Base-by-base conservation (phyloP, 1,140 invertebrate genomes). In the Cotesia typhae region DNA sequence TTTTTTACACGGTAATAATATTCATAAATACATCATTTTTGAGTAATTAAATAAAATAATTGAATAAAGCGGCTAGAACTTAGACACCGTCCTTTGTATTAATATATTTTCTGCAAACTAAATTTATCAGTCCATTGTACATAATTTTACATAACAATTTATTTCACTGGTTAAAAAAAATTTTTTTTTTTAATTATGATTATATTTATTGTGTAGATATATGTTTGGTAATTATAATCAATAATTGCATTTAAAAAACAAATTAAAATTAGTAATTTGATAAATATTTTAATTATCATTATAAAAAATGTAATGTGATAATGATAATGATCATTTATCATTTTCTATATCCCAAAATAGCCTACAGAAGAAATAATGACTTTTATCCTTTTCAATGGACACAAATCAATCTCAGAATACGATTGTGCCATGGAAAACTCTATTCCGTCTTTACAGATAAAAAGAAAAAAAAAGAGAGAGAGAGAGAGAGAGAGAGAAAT, bases 361-460 rank as follows among this genome's bases (percentile, higher is more conserved):
- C 60, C 60, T 10, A 37, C 35, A 12, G 60, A 63, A 38, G n/a
- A n/a, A 63, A 63, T 37, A 37, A 35, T 10, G 12, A 37, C 12
- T 28, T 38, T 63, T 12, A 38, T 63, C 28, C 37, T 38, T n/a
- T 63, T 63, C 28, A 37, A 63, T 38, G 60, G 60, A 63, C 60
- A 47, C 63, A 65, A 51, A 65, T 65, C 38, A 51, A 51, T 65
- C 63, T 47, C 63, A 65, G 41, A 65, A 17, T 55, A 65, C 47
- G 14, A 71, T 71, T 64, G 69, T 71, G 60, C 60, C 69, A 64
- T 71, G 47, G 28, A 36, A 67, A 67, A 63, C 36, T 59, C 10
- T 67, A 53, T 38, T 72, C 70, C 70, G 64, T 72, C 64, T 69
- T 55, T 69, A 59, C 36, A 59, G 52, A 35, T 17, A 55, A 68